Base-by-base conservation (phyloP, 2,113 vertebrate genomes). In the Sinocyclocheilus rhinocerous region DNA sequence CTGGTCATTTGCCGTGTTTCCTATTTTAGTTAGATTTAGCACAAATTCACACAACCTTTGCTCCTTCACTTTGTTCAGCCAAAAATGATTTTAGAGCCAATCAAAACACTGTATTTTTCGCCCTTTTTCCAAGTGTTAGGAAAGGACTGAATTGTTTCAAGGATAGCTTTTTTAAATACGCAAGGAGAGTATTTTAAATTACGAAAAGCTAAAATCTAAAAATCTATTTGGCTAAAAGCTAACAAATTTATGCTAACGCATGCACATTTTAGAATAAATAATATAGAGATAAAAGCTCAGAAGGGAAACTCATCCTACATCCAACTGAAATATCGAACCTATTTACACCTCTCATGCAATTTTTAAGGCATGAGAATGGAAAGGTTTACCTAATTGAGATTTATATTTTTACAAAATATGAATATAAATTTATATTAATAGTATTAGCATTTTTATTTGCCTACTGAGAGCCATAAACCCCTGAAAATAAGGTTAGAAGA, bases 41-140 rank as follows among this genome's bases (percentile, higher is more conserved):
- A 33, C 65, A 82, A 52, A 82, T 82, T 82, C 80, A 82, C 80
- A 69, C 16, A 67, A 50, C 61, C 61, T 82, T 82, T 69, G 80
- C 61, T 82, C 63, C 13, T 36, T 82, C 26, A 22, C 7, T 26
- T 1, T 52, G 18, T 82, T 82, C 80, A 50, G 63, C 63, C 61
- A 29, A 81, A 42, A 18, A 67, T 22, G 1, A 11, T 45, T 15
- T 50, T 20, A 29, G 61, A 67, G 59, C 12, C 36, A 81, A 45
- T 26, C 42, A 81, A 81, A 79, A 61, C 33, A 61, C 16, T 52
- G 48, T 59, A 10, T 79, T 79, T 78, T 59, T 48, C 42, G 18
- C 6, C 26, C 11, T 10, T 3, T 78, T 29, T 70, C 10, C 67
- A 69, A 69, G 2, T 70, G 20, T 61, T 61, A 12, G 18, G 18